phyloP scores from a whole-genome alignment of 2,113 vertebrate species.

The Nesogale talazaci region DNA sequence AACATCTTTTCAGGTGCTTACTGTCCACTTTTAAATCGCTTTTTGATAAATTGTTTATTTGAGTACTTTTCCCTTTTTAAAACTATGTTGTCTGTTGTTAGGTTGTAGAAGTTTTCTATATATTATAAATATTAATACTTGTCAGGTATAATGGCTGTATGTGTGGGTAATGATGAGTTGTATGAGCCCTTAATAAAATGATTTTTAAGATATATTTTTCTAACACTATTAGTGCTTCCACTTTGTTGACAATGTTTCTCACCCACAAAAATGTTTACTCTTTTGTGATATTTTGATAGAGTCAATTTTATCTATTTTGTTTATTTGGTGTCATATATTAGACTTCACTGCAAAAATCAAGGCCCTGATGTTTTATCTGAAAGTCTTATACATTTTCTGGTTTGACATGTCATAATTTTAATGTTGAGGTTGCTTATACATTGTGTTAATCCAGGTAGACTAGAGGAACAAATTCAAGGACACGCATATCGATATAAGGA shows the following conservation, averaged over 20 bases:
- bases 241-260: background rate
- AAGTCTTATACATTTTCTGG: no score
- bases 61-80: background rate
- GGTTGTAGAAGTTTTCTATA: background rate
- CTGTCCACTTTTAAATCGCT: background rate
- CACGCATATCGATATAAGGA: no score
- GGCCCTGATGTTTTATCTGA: background rate
- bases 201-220: background rate
- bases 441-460: no score
- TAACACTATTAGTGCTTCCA: background rate
- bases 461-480: no score
- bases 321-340: background rate
- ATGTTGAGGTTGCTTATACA: constrained; percentile 5
- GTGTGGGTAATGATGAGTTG: no score
- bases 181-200: no score
- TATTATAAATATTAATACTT: background rate
- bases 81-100: background rate
- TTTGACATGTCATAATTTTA: background rate
- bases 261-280: background rate
- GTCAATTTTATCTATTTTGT: background rate
- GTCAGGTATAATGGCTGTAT: background rate
- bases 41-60: background rate
- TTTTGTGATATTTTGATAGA: background rate
- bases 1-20: background rate
- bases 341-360: background rate